Evolutionary conservation across 2,888 invertebrate genomes (phyloP), one percentile per base, ranked within the genome.

Genomic region (Frankliniella intonsa): DNA sequence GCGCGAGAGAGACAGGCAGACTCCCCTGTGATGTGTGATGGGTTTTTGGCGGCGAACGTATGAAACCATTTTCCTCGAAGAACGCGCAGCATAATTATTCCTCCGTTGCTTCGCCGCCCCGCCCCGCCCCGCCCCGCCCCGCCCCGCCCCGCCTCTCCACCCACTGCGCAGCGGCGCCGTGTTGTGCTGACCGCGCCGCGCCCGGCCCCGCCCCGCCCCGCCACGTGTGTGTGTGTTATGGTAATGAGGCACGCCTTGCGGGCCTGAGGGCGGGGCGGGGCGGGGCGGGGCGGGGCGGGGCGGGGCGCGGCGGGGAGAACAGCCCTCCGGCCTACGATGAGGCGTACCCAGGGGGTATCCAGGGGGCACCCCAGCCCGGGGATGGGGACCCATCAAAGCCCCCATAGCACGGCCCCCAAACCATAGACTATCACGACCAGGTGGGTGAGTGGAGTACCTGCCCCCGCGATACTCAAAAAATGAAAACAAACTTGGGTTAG

Each of bases 1-100:
- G 38, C 2, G 38, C 2, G 38, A 38, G 38, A 38, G 38, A 38
- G 38, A 79, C 12, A 81, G 83, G 80, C 79, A 82, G 81, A 19
- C 38, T 38, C 5, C 38, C 38, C 38, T 38, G 38, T 38, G 38
- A 62, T 19, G n/a, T n/a, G 17, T 17, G 62, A 62, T 14, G 62
- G 17, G 62, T n/a, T 62, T 62, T 17, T 62, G n/a, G 62, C 55
- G 55, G 55, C 11, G 62, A 17, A n/a, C 22, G 79, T 49, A 17
- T 62, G 62, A 17, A 17, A 17, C 62, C 62, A 7, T 17, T 62
- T 62, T 62, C 62, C 62, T 17, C 62, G 62, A 62, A 62, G 62
- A 62, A 62, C 62, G 38, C 38, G 38, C 5, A 38, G 38, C 5
- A 3, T 62, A 62, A 62, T 62, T 62, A 62, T 62, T 62, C 62